phyloP scores from a whole-genome alignment of 92 coral and sea anemone species.

The Meandrina meandrites region DNA sequence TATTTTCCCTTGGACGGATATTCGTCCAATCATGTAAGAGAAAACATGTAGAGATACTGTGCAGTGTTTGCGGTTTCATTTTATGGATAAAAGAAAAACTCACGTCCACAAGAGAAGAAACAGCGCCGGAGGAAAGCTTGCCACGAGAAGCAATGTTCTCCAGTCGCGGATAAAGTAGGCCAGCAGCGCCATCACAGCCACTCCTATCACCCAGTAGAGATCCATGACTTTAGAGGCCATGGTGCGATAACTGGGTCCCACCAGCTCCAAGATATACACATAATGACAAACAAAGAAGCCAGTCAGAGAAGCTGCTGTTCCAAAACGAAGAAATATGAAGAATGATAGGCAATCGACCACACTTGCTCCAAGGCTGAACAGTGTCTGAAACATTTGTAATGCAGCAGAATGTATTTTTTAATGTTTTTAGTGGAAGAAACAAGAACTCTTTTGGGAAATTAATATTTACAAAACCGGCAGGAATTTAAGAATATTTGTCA shows the following conservation, averaged over 20 bases:
- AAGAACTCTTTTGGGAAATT: too few species aligned
- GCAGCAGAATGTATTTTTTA: not conserved
- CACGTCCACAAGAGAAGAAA: constrained; percentile 50
- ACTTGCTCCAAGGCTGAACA: constrained; percentile 58
- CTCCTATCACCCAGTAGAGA: constrained; percentile 50
- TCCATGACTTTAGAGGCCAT: constrained; percentile 36
- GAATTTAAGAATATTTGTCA: too few species aligned
- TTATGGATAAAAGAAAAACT: not conserved
- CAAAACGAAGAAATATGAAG: constrained; percentile 69
- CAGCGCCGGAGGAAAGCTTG: constrained; percentile 48
- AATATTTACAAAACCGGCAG: too few species aligned
- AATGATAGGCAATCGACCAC: constrained; percentile 73
- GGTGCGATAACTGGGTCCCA: constrained; percentile 55
- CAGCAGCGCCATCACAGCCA: constrained; percentile 31
- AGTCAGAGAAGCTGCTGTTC: constrained; percentile 61
- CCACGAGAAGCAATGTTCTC: constrained; percentile 45
- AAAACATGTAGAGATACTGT: too few species aligned
- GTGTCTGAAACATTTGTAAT: constrained; percentile 37
- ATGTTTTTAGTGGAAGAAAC: too few species aligned
- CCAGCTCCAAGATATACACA: constrained; percentile 63
- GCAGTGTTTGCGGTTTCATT: too few species aligned
- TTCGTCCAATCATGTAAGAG: too few species aligned
- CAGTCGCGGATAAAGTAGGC: constrained; percentile 64
- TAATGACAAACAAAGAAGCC: constrained; percentile 71
- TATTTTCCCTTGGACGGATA: too few species aligned